These are phyloP conservation scores for Phyllotreta cruciferae DNA, from an alignment of 2,888 invertebrate species.

Conservation along the genomic window DNA sequence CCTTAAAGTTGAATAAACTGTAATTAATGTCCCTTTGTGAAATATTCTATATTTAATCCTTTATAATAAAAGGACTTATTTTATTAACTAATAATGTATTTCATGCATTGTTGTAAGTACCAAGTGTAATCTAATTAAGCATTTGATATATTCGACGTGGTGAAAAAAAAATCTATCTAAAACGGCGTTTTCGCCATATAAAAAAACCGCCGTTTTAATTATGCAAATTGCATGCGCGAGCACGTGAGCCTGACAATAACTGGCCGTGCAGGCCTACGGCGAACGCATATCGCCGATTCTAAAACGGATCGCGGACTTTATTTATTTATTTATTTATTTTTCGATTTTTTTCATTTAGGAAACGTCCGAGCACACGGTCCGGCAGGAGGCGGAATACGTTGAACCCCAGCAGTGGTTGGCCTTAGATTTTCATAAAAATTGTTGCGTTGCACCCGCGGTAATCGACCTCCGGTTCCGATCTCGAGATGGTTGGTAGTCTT, in stretches of 20 bases:
- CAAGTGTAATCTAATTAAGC: too few relatives aligned
- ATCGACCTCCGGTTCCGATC: constrained; percentile 47
- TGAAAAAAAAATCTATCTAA: too few relatives aligned
- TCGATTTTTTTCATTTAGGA: constrained; percentile 38
- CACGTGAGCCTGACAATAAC: constrained; percentile 27
- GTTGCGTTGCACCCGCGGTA: constrained; percentile 61
- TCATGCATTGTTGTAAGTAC: too few relatives aligned
- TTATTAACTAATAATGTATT: too few relatives aligned
- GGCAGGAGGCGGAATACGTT: constrained; percentile 44
- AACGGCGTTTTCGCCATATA: too few relatives aligned
- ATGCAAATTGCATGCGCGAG: constrained; percentile 21
- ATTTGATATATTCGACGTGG: too few relatives aligned
- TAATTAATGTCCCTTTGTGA: too few relatives aligned
- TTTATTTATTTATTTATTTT: neutral
- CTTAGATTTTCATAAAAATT: constrained; percentile 65
- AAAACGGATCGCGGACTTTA: constrained; percentile 16
- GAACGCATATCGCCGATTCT: constrained; percentile 21
- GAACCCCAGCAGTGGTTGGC: constrained; percentile 62
- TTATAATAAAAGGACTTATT: too few relatives aligned
- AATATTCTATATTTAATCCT: too few relatives aligned
- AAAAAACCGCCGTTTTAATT: too few relatives aligned
- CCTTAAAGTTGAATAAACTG: too few relatives aligned
- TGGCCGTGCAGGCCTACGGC: constrained; percentile 22
- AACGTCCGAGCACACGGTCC: constrained; percentile 35
- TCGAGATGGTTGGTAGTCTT: too few relatives aligned